Evolutionary conservation across 2,797 vertebrate genomes (phyloP), one percentile per base, ranked within the genome.

Genomic region (Florisuga fusca): DNA sequence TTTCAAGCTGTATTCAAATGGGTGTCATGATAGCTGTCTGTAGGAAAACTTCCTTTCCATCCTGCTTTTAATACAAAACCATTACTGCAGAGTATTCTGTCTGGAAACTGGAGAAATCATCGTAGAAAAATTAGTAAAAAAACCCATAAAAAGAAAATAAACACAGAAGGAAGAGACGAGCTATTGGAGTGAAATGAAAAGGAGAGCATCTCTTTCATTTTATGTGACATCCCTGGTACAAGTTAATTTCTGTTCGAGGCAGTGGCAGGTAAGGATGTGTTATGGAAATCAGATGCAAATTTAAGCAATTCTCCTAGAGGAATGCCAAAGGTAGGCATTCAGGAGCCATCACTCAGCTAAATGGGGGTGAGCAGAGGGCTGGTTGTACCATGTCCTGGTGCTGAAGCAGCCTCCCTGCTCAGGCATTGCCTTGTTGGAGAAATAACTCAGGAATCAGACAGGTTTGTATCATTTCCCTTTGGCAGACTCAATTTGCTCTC

Each of bases 241-340:
- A 92, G 54, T 77, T 68, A 84, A 80, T 87, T 89, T 61, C 21
- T 77, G 16, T 63, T 63, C 2, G 36, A 75, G 76, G 43, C 58
- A 63, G 41, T 2, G 16, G 62, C 69, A 90, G 80, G 77, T 68
- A 16, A 83, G 81, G 75, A 41, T 53, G 75, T 12, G 33, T 41
- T 83, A 80, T 36, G 57, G 91, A 92, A 94, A 92, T 67, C 7
- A 54, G 89, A 1, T 87, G 84, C 6, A 72, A 89, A 92, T 93
- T 36, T 4, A 64, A 71, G 84, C 54, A 58, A 8, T 83, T 91
- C 46, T 71, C 48, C 61, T 46, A n/a, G 46, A 57, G 91, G 54
- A 38, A 43, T 6, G 74, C 84, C 78, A 8, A 57, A 73, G 78
- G 6, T 15, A 23, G 38, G 53, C 38, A 22, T 27, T 10, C 12